phyloP scores from a whole-genome alignment of 1,140 invertebrate species.

The Psilanteris sp. region DNA sequence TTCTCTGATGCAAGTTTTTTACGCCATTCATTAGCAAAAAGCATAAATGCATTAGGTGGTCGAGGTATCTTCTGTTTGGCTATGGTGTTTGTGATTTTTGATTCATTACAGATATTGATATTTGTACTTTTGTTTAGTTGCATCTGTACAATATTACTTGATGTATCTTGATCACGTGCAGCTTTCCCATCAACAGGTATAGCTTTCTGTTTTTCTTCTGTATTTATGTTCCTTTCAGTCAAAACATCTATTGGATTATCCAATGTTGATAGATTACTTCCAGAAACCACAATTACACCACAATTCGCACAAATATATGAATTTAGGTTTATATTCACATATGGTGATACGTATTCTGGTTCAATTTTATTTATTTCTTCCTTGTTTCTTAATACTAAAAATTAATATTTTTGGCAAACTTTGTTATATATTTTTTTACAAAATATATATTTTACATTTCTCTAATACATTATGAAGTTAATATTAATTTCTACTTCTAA shows the following conservation, averaged over 20 bases:
- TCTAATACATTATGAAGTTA: no score
- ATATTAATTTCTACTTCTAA: no score
- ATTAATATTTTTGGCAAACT: no score
- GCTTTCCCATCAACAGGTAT: slow-evolving; percentile 64
- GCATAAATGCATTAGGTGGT: slow-evolving; percentile 85
- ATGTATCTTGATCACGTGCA: slow-evolving; percentile 42
- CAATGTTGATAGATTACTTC: slow-evolving; percentile 30
- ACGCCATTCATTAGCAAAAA: slow-evolving; percentile 84
- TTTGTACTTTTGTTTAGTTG: slow-evolving; percentile 58
- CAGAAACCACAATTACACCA: slow-evolving; percentile 27
- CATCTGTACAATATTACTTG: slow-evolving; percentile 51
- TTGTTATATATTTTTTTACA: no score
- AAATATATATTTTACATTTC: no score
- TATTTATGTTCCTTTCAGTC: slow-evolving; percentile 53
- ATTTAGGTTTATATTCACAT: slow-evolving; percentile 33
- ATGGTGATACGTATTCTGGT: slow-evolving; percentile 20
- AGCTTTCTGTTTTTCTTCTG: slow-evolving; percentile 60
- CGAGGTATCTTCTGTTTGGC: slow-evolving; percentile 81
- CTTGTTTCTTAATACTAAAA: slow-evolving; percentile 14
- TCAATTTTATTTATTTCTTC: slow-evolving; percentile 10
- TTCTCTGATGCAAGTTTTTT: slow-evolving; percentile 81
- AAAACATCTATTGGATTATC: slow-evolving; percentile 66
- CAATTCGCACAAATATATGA: slow-evolving; percentile 12
- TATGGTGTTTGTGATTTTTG: slow-evolving; percentile 36
- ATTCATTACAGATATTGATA: slow-evolving; percentile 28